Evolutionary conservation across 2,113 vertebrate species (phyloP).

Genomic region (Neotragus moschatus): DNA sequence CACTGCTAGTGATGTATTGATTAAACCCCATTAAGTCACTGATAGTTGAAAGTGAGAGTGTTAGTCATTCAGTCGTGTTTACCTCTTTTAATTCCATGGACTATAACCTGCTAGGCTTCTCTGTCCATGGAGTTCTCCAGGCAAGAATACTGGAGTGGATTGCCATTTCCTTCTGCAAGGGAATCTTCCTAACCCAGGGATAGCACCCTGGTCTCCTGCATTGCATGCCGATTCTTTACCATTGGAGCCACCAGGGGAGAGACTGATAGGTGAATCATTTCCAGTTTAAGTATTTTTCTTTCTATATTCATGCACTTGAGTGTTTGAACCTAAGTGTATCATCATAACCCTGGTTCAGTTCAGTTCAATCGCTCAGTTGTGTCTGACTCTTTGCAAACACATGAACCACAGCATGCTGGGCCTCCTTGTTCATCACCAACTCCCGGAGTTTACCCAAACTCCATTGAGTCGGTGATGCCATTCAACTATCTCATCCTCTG

Average conservation of each 20-base stretch:
- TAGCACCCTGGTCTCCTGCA: neutral
- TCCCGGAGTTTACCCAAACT: neutral
- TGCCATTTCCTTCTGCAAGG: neutral
- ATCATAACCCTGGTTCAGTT: neutral
- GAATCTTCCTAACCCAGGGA: neutral
- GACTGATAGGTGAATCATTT: neutral
- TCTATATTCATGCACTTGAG: neutral
- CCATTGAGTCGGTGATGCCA: neutral
- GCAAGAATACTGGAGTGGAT: neutral
- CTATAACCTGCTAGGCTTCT: neutral
- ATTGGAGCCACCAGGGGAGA: neutral
- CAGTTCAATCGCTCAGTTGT: neutral
- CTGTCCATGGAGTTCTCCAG: neutral
- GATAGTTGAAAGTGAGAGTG: neutral
- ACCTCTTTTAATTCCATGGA: neutral
- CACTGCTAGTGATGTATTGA: neutral
- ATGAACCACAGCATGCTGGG: rapidly evolving
- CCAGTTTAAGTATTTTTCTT: neutral
- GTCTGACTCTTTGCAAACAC: neutral
- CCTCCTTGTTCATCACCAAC: neutral
- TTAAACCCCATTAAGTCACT: neutral
- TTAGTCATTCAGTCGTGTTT: neutral
- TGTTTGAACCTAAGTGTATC: neutral
- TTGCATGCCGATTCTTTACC: neutral
- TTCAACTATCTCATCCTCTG: neutral